Base-by-base conservation (phyloP, 2,888 invertebrate genomes). In the Tanaodytes sp. region DNA sequence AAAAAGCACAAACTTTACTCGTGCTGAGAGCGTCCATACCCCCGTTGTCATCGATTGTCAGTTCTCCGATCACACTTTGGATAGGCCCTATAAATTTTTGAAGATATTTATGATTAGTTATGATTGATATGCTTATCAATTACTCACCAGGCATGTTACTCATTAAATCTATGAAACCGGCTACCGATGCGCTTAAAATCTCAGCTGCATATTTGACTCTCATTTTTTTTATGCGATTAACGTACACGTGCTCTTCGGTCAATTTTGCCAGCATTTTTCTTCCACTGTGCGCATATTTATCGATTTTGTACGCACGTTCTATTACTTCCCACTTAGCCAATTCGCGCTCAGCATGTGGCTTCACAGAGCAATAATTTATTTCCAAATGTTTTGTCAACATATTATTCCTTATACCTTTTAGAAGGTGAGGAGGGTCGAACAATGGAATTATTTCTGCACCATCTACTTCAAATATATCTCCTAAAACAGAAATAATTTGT, bases 271-370 rank as follows among this genome's bases (percentile, higher is more conserved):
- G 31, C 2, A n/a, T n/a, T n/a, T 6, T 1, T 11, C 4, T 18
- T 1, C 11, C 33, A 18, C 19, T 18, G 14, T 45, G 12, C 1
- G 27, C 14, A 3, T 19, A 8, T n/a, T 46, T 46, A 14, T 68
- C 57, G 2, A 67, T 48, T 11, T 39, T n/a, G 15, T 51, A 67
- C 0, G 48, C 39, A 18, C n/a, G 4, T 9, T 16, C 6, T 1
- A 55, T 39, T 3, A 37, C 18, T 6, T 33, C 19, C 55, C 55
- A 67, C 8, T 8, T 27, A 2, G 67, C 67, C 2, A 54, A 59
- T 23, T 19, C 20, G 9, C 46, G n/a, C 1, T 16, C 1, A n/a
- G 5, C 1, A n/a, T 11, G 2, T 5, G 1, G 12, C 1, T 37
- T 37, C 18, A 8, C 36, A 12, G 2, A 11, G 12, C 9, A 6